Base-by-base conservation (phyloP, 2,113 vertebrate species). In the Dolichallabes microphthalmus region DNA sequence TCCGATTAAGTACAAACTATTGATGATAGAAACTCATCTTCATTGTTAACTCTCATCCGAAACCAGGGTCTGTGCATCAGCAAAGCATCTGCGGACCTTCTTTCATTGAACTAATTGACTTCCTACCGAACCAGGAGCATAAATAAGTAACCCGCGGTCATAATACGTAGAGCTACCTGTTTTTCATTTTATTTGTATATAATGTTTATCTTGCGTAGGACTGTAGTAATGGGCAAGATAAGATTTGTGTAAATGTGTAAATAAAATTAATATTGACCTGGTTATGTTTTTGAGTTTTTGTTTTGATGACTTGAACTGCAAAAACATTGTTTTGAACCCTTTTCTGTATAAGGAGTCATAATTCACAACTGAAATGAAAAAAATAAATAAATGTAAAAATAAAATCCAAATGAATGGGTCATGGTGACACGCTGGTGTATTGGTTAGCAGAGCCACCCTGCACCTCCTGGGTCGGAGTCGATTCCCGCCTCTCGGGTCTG, bases 191-290 rank as follows among this genome's bases (percentile, higher is more conserved):
- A 22, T 60, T 39, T 79, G 55, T 79, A 60, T 20, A 53, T 66
- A 30, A 4, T 27, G 25, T 14, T 50, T 22, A 8, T 30, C 4
- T 27, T 30, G 7, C 7, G 1, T 22, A n/a, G 55, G 19, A 7
- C 22, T 52, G 73, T 53, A 19, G 57, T 80, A 39, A 30, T 64
- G 55, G 19, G 52, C 53, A 74, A 60, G 50, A 63, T 6, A 53
- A 52, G 8, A 0, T 84, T 32, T n/a, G 35, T 89, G 85, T 87
- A 86, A 71, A 83, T 85, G 63, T 89, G 89, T 89, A 88, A 89
- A 89, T 89, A 88, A 89, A 89, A 82, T 63, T 89, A 92, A 91
- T 84, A 88, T 89, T 66, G 74, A 25, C 50, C 3, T 53, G 39
- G 1, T 63, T 35, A 39, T 74, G 4, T 14, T 8, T n/a, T n/a